Conservation (phyloP, 2,888 invertebrate species). For the Acleris emargana region DNA sequence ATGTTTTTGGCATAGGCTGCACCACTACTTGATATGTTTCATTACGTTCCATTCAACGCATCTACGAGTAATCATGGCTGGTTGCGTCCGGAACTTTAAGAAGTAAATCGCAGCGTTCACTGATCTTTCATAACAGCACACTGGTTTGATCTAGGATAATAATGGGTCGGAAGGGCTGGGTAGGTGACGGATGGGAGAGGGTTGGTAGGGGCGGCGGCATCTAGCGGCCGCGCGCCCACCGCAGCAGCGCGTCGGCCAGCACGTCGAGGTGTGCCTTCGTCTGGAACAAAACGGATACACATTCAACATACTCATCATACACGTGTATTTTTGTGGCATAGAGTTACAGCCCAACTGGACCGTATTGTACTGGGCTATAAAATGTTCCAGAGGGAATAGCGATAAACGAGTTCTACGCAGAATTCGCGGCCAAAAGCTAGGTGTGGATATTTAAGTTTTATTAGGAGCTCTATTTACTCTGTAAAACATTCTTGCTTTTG, state of each 20-base stretch:
- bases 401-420: too few species aligned
- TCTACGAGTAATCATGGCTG: conserved; percentile 68
- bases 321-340: too few species aligned
- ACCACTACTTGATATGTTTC: conserved; percentile 83
- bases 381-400: too few species aligned
- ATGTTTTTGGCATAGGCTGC: conserved; percentile 71
- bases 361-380: too few species aligned
- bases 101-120: conserved; percentile 71
- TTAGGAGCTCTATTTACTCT: too few species aligned
- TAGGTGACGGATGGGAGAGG: conserved; percentile 58
- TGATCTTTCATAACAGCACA: conserved; percentile 63
- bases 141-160: conserved; percentile 52
- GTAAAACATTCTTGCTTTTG: too few species aligned
- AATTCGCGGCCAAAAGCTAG: too few species aligned
- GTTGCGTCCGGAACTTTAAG: conserved; percentile 72
- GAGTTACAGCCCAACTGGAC: too few species aligned
- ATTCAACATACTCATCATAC: too few species aligned
- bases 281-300: conserved; percentile 82
- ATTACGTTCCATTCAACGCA: conserved; percentile 73
- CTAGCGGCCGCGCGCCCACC: conserved; percentile 97
- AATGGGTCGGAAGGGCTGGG: conserved; percentile 61
- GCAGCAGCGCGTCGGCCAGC: conserved; percentile 95
- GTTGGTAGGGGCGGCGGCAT: conserved; percentile 52
- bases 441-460: too few species aligned
- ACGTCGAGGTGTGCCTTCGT: conserved; percentile 98